Evolutionary conservation across 1,140 invertebrate genomes (phyloP).

Genomic region (Microplitis mediator): DNA sequence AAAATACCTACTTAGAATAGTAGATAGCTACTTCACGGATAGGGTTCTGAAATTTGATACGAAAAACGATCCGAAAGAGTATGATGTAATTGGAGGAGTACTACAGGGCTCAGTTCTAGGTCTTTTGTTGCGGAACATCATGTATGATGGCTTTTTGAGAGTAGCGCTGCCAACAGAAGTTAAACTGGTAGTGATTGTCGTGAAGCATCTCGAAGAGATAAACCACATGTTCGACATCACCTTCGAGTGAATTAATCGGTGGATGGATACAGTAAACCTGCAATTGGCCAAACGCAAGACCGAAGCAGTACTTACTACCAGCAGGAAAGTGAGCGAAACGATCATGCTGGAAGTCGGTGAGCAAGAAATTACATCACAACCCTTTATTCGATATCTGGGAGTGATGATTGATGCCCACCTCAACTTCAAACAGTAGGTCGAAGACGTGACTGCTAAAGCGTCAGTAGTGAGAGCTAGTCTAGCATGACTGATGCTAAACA

Average conservation of each 20-base stretch:
- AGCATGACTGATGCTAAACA: conserved; percentile 15
- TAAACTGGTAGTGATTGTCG: conserved; percentile 8
- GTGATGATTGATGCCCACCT: conserved; percentile 21
- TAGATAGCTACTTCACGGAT: neutral
- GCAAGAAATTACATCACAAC: conserved; percentile 15
- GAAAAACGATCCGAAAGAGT: neutral
- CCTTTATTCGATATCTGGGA: conserved; percentile 22
- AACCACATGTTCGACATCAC: neutral
- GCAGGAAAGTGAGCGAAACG: conserved; percentile 9
- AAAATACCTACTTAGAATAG: neutral
- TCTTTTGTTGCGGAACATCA: neutral
- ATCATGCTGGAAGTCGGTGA: conserved; percentile 2
- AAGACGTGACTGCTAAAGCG: conserved; percentile 11
- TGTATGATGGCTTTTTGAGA: conserved; percentile 1
- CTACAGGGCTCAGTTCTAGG: conserved; percentile 5
- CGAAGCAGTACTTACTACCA: conserved; percentile 20
- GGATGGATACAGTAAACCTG: conserved; percentile 15
- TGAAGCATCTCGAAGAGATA: neutral
- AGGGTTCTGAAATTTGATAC: conserved; percentile 9
- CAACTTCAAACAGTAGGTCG: conserved; percentile 15
- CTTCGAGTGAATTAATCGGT: neutral
- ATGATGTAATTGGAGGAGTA: conserved; percentile 8
- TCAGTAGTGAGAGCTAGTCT: conserved; percentile 8
- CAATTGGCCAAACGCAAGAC: conserved; percentile 7
- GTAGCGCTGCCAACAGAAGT: neutral